Conservation (phyloP, 2,888 invertebrate species). For the Drosophila picticornis region DNA sequence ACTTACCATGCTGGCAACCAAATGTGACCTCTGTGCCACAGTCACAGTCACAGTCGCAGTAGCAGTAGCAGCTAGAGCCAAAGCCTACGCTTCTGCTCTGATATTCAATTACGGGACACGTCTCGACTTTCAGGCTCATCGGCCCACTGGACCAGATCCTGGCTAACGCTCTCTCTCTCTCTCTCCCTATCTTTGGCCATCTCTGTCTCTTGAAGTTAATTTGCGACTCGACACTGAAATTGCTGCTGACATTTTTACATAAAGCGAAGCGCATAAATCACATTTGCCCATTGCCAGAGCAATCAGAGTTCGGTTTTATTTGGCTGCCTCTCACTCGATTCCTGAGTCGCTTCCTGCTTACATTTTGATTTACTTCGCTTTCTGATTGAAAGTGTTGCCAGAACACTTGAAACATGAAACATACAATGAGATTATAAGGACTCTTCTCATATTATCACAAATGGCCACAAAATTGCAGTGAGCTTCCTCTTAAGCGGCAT, state of each 20-base stretch:
- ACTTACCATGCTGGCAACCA: constrained; percentile 74
- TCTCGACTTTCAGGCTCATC: constrained; percentile 79
- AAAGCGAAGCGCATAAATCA: constrained; percentile 79
- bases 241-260: constrained; percentile 81
- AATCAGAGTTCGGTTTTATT: constrained; percentile 72
- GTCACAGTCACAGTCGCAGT: constrained; percentile 10
- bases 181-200: not conserved
- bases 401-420: constrained; percentile 61
- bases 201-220: constrained; percentile 63
- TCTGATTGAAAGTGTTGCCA: constrained; percentile 51
- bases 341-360: not conserved
- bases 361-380: constrained; percentile 39
- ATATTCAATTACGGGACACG: constrained; percentile 81
- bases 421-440: constrained; percentile 54
- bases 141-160: constrained; percentile 23
- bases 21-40: constrained; percentile 82
- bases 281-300: constrained; percentile 77
- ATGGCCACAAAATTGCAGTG: constrained; percentile 66
- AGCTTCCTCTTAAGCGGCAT: constrained; percentile 34
- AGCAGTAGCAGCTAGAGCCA: not conserved
- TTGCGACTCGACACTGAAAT: constrained; percentile 73
- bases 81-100: constrained; percentile 22
- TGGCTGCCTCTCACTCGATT: not conserved
- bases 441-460: constrained; percentile 67
- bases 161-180: constrained; percentile 3